Evolutionary conservation across 2,888 invertebrate genomes (phyloP), one percentile per base, ranked within the genome.

Genomic region (Heliconius ismenius): DNA sequence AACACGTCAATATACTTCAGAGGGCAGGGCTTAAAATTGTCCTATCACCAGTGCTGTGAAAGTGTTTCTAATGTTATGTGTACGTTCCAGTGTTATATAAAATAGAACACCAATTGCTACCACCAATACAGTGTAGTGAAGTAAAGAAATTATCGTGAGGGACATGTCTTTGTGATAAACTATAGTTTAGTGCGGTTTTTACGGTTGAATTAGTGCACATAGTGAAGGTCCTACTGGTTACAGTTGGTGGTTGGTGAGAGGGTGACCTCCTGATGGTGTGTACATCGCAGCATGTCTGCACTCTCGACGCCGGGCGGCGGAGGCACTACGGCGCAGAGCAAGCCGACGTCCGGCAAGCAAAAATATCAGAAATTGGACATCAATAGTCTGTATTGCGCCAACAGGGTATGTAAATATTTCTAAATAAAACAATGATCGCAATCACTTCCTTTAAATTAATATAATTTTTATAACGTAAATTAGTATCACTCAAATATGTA

Each of bases 351-450:
- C 91, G 96, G 96, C 95, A 98, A 98, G 96, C 96, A 97, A 95
- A 99, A 98, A 96, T 99, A 96, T 96, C 98, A 98, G 95, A 97
- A 98, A 92, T 96, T 99, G 95, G 98, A 99, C 96, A 98, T 99
- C 96, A 99, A 99, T 97, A 98, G 96, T 95, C 96, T 99, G 94
- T 98, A 98, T 95, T 97, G 97, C 95, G 96, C 96, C 89, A 97
- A 96, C 93, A 96, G 96, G 95, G 97, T 97, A 92, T 96, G 96
- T 65, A 49, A 49, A 21, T 15, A 13, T 15, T 65, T 32, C 11
- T 24, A 58, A 72, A 18, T 28, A 10, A 24, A 62, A 26, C 13
- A 26, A 15, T 62, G 26, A 62, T 58, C n/a, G 21, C 3, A 15
- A 49, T 43, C 21, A 54, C 28, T 70, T 62, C 2, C 24, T 62